Evolutionary conservation across 1,140 invertebrate species (phyloP).

Genomic region (Batillaria attramentaria): DNA sequence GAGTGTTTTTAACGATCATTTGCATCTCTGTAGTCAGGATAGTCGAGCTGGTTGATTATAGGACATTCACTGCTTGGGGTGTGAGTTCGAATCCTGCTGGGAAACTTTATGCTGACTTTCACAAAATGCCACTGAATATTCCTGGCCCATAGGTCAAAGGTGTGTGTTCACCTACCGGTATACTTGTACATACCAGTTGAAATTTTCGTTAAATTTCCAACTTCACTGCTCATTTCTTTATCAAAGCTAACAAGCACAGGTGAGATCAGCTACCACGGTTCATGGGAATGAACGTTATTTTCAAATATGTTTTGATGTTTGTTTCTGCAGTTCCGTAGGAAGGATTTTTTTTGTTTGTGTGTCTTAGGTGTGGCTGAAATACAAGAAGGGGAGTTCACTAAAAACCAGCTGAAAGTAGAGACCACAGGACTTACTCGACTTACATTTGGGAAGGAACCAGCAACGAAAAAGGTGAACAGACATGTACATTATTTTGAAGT

Average conservation of each 20-base stretch:
- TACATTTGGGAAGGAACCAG: conserved; percentile 74
- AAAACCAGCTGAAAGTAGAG: conserved; percentile 56
- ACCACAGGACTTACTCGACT: conserved; percentile 74
- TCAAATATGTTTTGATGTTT: background rate
- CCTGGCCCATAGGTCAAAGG: no score
- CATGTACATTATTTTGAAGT: background rate
- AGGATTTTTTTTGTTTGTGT: background rate
- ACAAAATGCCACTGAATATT: background rate
- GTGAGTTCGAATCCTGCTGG: background rate
- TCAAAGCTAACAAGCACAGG: no score
- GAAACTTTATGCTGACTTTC: background rate
- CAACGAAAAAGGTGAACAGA: conserved; percentile 72
- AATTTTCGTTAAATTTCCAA: background rate
- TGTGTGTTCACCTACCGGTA: no score
- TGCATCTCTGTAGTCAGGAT: background rate
- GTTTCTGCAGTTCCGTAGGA: background rate
- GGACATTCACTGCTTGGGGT: background rate
- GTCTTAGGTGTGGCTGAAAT: conserved; percentile 60
- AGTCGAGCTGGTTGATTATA: background rate
- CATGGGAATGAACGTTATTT: no score
- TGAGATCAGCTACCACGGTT: no score
- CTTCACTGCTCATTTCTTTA: background rate
- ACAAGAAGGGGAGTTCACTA: conserved; percentile 61
- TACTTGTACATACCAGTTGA: no score
- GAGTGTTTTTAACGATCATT: background rate